phyloP scores from a whole-genome alignment of 2,797 vertebrate species.

The Poeciliopsis infans region DNA sequence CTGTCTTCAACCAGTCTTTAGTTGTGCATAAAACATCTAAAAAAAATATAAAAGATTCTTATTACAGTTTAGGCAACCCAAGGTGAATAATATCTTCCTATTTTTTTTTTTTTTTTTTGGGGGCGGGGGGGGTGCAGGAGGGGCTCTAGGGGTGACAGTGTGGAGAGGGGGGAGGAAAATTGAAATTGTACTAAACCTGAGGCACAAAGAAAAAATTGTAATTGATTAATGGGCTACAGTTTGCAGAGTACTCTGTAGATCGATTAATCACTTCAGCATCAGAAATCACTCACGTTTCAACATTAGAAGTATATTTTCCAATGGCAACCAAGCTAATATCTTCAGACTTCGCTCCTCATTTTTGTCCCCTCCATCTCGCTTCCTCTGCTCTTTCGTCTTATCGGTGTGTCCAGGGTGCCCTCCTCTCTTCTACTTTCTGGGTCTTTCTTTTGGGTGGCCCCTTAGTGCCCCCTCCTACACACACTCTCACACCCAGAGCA shows the following conservation, averaged over 20 bases:
- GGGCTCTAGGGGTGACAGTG: no score
- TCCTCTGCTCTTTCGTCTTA: constrained; percentile 57
- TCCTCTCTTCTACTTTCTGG: constrained; percentile 65
- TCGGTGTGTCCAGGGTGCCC: constrained; percentile 76
- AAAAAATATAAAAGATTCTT: not conserved
- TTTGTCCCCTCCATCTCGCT: constrained; percentile 32
- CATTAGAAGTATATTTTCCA: constrained; percentile 39
- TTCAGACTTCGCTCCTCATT: constrained; percentile 43
- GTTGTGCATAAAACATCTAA: not conserved
- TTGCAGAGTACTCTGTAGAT: not conserved
- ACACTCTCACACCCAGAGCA: constrained; percentile 74
- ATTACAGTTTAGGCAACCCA: not conserved
- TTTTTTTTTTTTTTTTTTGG: no score
- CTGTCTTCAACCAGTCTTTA: not conserved
- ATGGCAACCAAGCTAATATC: constrained; percentile 45
- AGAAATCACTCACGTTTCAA: constrained; percentile 6
- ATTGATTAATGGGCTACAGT: not conserved
- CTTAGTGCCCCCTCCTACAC: constrained; percentile 56
- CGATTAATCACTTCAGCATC: not conserved
- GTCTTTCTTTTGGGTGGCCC: constrained; percentile 78
- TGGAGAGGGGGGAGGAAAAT: not conserved
- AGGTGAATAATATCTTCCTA: not conserved
- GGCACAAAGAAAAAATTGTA: not conserved
- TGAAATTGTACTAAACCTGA: not conserved
- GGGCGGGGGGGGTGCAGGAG: no score